Evolutionary conservation across 2,888 invertebrate genomes (phyloP).

Genomic region (Morpho achilles): DNA sequence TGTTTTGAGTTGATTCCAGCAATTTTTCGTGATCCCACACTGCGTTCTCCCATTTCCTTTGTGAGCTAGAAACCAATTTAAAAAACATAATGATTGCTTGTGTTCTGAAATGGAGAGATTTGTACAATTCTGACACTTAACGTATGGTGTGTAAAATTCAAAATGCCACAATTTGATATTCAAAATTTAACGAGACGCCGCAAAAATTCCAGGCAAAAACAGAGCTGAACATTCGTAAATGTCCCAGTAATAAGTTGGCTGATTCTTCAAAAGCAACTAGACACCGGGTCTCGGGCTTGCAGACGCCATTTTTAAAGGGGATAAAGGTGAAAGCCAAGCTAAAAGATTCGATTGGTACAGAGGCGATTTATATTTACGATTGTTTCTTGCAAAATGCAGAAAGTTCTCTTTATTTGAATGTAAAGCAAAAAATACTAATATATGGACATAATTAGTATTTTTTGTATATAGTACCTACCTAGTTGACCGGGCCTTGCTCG

Average conservation of each 20-base stretch:
- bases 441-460: too few relatives aligned
- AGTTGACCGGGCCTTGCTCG: too few relatives aligned
- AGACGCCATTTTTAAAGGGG: conserved; percentile 29
- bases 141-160: conserved; percentile 12
- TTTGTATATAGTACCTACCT: too few relatives aligned
- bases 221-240: conserved; percentile 41
- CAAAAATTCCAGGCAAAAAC: conserved; percentile 37
- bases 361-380: too few relatives aligned
- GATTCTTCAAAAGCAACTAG: conserved; percentile 39
- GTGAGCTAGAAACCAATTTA: conserved; percentile 23
- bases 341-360: conserved; percentile 21
- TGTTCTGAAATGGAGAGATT: conserved; percentile 1
- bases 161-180: conserved; percentile 15
- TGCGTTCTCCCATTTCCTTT: conserved; percentile 19
- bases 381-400: too few relatives aligned
- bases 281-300: conserved; percentile 25
- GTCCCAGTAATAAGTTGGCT: conserved; percentile 43
- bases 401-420: too few relatives aligned
- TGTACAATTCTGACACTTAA: conserved; percentile 15
- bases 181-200: conserved; percentile 32
- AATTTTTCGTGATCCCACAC: conserved; percentile 17
- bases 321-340: conserved; percentile 25
- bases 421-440: too few relatives aligned
- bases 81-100: conserved; percentile 26
- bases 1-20: conserved; percentile 9